Evolutionary conservation across 1,140 invertebrate species (phyloP), one percentile per base, ranked within the genome.

Genomic region (Drosophila mauritiana): DNA sequence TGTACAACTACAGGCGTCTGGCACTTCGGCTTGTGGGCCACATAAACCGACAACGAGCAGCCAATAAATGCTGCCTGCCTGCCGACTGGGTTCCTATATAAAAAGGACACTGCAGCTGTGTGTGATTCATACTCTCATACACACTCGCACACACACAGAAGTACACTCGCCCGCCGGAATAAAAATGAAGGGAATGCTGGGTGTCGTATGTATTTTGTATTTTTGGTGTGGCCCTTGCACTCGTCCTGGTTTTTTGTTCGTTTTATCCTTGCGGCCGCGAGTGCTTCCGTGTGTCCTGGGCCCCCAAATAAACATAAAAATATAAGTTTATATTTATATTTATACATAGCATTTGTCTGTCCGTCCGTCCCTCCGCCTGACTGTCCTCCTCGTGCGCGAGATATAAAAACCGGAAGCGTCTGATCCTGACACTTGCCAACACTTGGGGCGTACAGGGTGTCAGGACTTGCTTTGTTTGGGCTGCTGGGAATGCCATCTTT

Each of bases 321-420:
- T 89, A 90, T 89, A 89, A 90, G 61, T 90, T 89, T 90, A 84
- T 89, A 89, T 88, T 86, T 88, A 83, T 88, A 82, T 84, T 89
- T 80, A 84, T 84, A 88, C 84, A 78, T 89, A 89, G 78, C 83
- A 86, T 86, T 78, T 86, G 82, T 82, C 64, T 69, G 81, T 64
- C 55, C 39, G 67, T 46, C 61, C 46, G 65, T 67, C 56, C 55
- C 5, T 27, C 25, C 25, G 27, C 5, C 31, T 31, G 31, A 3
- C 31, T 31, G 31, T 10, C 31, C 55, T 65, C 42, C 55, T 46
- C 43, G 40, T 36, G 36, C 58, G 63, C 37, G 48, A 54, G 78
- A 75, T 81, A 86, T 86, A 86, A 86, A 86, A 86, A 79, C 82
- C 83, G 82, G 83, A 86, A 86, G 75, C 82, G 68, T 49, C 82